Conservation (phyloP, 2,888 invertebrate genomes). For the Drosophila helvetica region DNA sequence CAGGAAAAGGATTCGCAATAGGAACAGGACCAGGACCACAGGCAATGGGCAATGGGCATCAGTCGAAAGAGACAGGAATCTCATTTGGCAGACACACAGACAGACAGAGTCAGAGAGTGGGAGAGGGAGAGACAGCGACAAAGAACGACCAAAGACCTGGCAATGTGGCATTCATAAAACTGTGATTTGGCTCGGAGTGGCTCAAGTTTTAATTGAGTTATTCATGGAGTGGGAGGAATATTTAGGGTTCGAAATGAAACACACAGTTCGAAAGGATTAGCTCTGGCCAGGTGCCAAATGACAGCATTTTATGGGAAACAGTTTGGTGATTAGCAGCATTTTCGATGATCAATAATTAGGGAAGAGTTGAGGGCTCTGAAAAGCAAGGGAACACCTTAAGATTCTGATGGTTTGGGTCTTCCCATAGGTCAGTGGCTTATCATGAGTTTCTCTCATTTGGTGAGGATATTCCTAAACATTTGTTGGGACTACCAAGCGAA, state of each 20-base stretch:
- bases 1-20: conserved; percentile 1
- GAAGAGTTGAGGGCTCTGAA: background rate
- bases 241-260: background rate
- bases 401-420: background rate
- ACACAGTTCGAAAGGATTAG: background rate
- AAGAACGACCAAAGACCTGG: background rate
- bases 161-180: conserved; percentile 17
- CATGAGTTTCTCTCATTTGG: too few relatives aligned
- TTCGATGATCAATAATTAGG: background rate
- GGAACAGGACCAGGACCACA: background rate
- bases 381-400: background rate
- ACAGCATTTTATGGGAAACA: background rate
- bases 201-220: conserved; percentile 37
- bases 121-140: background rate
- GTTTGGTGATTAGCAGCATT: too few relatives aligned
- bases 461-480: too few relatives aligned
- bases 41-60: conserved; percentile 9
- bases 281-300: background rate
- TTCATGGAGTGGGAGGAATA: conserved; percentile 6
- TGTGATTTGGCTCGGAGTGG: conserved; percentile 9
- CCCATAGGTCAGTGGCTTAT: too few relatives aligned
- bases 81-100: conserved; percentile 30
- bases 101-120: conserved; percentile 17
- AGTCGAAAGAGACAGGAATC: conserved; percentile 24
- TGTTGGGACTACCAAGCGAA: too few relatives aligned